phyloP scores from a whole-genome alignment of 2,113 vertebrate species.

The Micromys minutus region DNA sequence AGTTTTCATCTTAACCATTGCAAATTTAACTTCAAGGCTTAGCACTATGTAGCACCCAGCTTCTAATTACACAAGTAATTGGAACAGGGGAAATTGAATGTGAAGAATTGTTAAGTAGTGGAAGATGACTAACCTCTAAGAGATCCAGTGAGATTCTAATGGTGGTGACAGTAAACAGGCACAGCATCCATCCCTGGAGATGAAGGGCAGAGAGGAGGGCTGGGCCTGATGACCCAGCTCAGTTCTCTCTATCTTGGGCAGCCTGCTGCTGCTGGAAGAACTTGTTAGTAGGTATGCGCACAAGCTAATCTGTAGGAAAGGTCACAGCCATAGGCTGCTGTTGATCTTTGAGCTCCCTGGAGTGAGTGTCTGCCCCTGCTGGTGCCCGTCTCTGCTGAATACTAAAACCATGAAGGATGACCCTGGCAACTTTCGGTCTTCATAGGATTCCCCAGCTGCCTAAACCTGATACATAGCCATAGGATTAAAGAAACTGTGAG shows the following conservation, averaged over 20 bases:
- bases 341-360: neutral
- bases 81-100: slow-evolving; percentile 12
- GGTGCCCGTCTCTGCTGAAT: neutral
- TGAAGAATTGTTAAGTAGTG: neutral
- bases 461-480: neutral
- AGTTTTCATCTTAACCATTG: slow-evolving; percentile 14
- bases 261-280: neutral
- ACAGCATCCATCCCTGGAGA: neutral
- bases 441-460: no score
- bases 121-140: slow-evolving; percentile 25
- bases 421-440: neutral
- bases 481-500: neutral
- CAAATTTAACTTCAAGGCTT: neutral
- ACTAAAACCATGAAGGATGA: neutral
- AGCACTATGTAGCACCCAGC: neutral
- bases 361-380: neutral
- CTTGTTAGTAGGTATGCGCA: neutral
- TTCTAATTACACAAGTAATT: neutral
- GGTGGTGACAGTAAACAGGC: neutral
- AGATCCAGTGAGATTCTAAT: neutral
- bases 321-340: neutral
- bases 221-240: neutral
- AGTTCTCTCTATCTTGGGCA: neutral
- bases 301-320: neutral
- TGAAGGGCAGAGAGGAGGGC: neutral